Evolutionary conservation across 2,113 vertebrate species (phyloP), one percentile per base, ranked within the genome.

Genomic region (Ursus arctos): DNA sequence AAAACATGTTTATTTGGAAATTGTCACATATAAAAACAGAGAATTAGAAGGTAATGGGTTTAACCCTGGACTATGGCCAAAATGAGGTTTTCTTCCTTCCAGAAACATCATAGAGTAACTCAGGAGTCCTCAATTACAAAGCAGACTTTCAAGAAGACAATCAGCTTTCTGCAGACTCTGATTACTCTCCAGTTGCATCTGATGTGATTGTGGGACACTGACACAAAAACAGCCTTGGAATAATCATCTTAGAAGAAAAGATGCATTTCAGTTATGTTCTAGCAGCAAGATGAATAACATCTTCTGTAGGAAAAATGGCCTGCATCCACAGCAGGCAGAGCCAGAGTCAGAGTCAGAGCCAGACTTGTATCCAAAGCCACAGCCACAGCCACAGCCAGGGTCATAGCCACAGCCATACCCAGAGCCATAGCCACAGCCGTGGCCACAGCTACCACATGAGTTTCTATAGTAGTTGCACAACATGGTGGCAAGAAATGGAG

Each of bases 241-340:
- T 33, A n/a, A 19, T 69, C 14, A 7, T 53, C 82, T 76, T 82
- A 53, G 51, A 71, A 59, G 43, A 93, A 83, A 65, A 36, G 19
- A 40, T 40, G 69, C 13, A 40, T 72, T 72, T 72, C 69, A 9
- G 47, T 8, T 59, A 51, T 77, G 24, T 8, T 88, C 61, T 91
- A 97, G 69, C 83, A 93, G 53, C 82, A 93, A 67, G 69, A 76
- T 57, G 90, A 97, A 83, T 63, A 95, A 7, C 65, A 95, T 22
- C 80, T 91, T 69, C 91, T 91, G 33, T 47, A 85, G 92, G 55
- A 96, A 61, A 74, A 74, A 51, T 57, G 80, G 61, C 26, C 15
- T 3, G 26, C 10, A 95, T 26, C 86, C 43, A 61, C 74, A 86
- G 51, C 33, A 93, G 16, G 69, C 77, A 72, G 4, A 77, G 7